Base-by-base conservation (phyloP, 2,888 invertebrate species). In the Papilio elwesi region DNA sequence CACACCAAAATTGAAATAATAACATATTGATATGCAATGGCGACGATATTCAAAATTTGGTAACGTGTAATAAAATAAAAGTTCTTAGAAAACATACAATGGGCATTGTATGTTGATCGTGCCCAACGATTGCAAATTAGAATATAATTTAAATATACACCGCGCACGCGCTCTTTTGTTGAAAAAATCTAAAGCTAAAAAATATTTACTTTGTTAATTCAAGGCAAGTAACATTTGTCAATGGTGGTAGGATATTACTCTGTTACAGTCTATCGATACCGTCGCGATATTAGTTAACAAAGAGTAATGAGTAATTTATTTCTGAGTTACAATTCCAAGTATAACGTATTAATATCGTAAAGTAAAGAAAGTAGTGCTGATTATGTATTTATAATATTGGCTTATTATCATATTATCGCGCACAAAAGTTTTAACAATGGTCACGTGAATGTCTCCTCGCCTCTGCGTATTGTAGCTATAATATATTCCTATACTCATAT, bases 21-120 rank as follows among this genome's bases (percentile, higher is more conserved):
- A 48, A 26, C 47, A 48, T 51, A 71, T 72, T 62, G 16, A 67
- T 36, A 67, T 71, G 53, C 67, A 15, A 11, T 49, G 47, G 47
- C 15, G 16, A 38, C 6, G 38, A 12, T 13, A 47, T 73, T 64
- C n/a, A 4, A 67, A 64, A 52, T 69, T 69, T 57, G 11, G 53
- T 65, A 68, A 65, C 43, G 64, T 52, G 59, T 59, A 64, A 68
- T 57, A 64, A 68, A 64, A 64, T 59, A n/a, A 51, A 66, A 69
- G n/a, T 73, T 73, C 73, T 69, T 43, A 63, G 69, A 73, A 69
- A 72, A 43, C 57, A n/a, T 59, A 73, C 73, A 69, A 73, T 69
- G 69, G 69, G 43, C 51, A 73, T 73, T 73, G 73, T 73, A 69
- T 73, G 73, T 68, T 73, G 72, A 68, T 66, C 10, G 57, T 66